These are phyloP conservation scores for Orthosia incerta DNA, from an alignment of 2,888 invertebrate species.

Conservation along the genomic window DNA sequence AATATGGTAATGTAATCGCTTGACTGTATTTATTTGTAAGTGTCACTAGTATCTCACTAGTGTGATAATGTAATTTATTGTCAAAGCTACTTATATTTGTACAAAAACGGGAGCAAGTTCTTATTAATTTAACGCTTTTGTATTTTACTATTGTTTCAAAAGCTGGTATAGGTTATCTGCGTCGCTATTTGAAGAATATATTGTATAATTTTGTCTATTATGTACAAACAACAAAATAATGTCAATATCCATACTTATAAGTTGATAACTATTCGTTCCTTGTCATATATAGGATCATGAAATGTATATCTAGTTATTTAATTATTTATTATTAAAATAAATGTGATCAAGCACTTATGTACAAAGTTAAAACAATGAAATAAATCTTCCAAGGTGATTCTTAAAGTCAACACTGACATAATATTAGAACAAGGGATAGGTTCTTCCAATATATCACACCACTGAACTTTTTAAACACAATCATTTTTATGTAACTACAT, in stretches of 20 bases:
- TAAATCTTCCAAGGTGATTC: conserved; percentile 47
- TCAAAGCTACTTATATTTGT: conserved; percentile 65
- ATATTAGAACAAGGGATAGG: conserved; percentile 14
- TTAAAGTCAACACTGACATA: conserved; percentile 10
- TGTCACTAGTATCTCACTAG: conserved; percentile 45
- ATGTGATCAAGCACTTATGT: conserved; percentile 52
- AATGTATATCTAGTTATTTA: conserved; percentile 3
- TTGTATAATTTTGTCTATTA: conserved; percentile 25
- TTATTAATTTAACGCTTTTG: conserved; percentile 63
- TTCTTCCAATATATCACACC: conserved; percentile 46
- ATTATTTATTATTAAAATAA: conserved; percentile 22
- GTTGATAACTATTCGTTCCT: conserved; percentile 24
- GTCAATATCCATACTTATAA: conserved; percentile 24
- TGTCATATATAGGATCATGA: conserved; percentile 9
- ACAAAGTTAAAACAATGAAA: conserved; percentile 56
- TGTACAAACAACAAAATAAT: conserved; percentile 34
- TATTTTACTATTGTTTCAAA: conserved; percentile 32
- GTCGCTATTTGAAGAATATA: conserved; percentile 9
- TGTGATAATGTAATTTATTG: conserved; percentile 41
- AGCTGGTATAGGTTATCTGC: not conserved
- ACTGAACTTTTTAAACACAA: conserved; percentile 38
- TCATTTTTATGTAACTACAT: conserved; percentile 48
- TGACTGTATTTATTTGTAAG: conserved; percentile 56
- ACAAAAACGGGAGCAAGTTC: conserved; percentile 77
- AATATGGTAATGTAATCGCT: conserved; percentile 52